phyloP scores from a whole-genome alignment of 2,888 invertebrate species.

The Ormyrus labotus region DNA sequence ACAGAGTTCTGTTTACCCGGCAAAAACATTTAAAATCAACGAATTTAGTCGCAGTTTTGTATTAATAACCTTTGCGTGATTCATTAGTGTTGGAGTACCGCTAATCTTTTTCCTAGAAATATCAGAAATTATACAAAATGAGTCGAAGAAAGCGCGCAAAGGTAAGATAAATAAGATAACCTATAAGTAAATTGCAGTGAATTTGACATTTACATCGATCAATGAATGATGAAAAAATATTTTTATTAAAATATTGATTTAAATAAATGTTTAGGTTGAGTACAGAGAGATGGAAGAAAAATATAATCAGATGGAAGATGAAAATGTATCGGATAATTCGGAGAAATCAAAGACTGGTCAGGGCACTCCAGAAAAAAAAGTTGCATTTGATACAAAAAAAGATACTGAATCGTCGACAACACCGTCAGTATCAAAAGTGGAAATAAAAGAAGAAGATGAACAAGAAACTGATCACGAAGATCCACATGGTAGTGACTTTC shows the following conservation, averaged over 20 bases:
- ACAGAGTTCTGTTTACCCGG: constrained; percentile 56
- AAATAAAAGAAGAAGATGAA: constrained; percentile 76
- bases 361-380: constrained; percentile 72
- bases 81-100: constrained; percentile 16
- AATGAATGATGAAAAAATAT: constrained; percentile 41
- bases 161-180: constrained; percentile 69
- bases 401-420: constrained; percentile 78
- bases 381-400: constrained; percentile 76
- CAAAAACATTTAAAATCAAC: constrained; percentile 36
- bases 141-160: constrained; percentile 80
- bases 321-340: constrained; percentile 80
- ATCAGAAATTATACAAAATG: constrained; percentile 72
- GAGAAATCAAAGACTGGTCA: constrained; percentile 80
- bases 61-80: constrained; percentile 16
- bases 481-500: constrained; percentile 74
- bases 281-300: constrained; percentile 84
- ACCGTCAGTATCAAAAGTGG: constrained; percentile 77
- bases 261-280: constrained; percentile 77
- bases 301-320: constrained; percentile 79
- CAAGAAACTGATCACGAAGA: constrained; percentile 84
- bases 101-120: constrained; percentile 18
- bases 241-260: constrained; percentile 2
- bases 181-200: constrained; percentile 22
- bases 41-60: constrained; percentile 37
- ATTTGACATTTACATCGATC: not conserved